Conservation (phyloP, 2,797 vertebrate species). For the Otus scops region DNA sequence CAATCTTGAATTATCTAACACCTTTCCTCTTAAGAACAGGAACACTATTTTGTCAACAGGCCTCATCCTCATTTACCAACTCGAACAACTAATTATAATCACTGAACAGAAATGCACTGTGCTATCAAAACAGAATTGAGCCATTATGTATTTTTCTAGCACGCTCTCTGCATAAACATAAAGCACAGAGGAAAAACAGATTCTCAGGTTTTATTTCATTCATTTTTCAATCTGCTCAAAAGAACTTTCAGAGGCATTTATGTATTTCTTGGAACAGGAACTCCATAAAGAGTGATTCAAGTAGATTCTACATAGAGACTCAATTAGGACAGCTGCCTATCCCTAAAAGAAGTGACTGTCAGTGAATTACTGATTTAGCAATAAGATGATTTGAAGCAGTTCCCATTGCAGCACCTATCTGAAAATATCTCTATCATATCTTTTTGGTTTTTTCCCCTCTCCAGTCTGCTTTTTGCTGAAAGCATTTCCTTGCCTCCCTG, state of each 20-base stretch:
- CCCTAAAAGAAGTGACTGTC: not conserved
- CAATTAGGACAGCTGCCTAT: not conserved
- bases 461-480: not conserved
- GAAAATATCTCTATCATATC: not conserved
- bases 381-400: not conserved
- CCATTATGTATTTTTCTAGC: not conserved
- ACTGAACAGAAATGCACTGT: not conserved
- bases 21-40: not conserved
- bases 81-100: not conserved
- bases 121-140: not conserved
- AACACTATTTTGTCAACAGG: not conserved
- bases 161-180: not conserved
- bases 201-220: not conserved
- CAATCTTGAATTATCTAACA: not conserved
- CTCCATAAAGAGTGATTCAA: not conserved
- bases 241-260: not conserved
- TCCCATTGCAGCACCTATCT: not conserved
- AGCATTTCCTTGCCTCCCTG: not conserved
- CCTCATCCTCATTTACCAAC: not conserved
- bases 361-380: not conserved
- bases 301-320: not conserved
- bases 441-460: not conserved
- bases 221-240: not conserved
- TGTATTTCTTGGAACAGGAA: not conserved
- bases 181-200: not conserved